phyloP scores from a whole-genome alignment of 2,113 vertebrate genomes.

The Hydropotes inermis region DNA sequence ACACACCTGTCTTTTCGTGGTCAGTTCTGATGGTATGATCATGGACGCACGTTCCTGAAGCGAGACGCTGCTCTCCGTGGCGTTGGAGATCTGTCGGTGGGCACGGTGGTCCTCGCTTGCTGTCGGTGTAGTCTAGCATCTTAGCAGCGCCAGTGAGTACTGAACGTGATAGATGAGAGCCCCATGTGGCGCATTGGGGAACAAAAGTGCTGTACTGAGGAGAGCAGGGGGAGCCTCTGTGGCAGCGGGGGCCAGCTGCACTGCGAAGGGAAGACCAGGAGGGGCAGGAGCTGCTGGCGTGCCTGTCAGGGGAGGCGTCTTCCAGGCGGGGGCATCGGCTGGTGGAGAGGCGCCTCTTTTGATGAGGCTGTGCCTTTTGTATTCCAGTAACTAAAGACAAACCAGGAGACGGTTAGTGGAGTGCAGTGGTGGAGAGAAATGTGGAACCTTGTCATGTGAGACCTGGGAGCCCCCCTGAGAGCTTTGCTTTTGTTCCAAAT shows the following conservation, averaged over 20 bases:
- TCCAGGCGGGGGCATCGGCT: neutral
- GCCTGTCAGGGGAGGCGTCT: neutral
- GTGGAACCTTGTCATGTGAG: rapidly evolving
- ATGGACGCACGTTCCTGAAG: neutral
- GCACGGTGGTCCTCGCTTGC: neutral
- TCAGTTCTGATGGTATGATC: neutral
- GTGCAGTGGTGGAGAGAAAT: neutral
- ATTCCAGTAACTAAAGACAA: neutral
- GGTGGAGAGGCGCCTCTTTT: neutral
- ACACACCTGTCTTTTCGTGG: neutral
- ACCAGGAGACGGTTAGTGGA: rapidly evolving
- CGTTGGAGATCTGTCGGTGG: neutral
- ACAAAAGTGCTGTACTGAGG: neutral
- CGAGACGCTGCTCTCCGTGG: neutral
- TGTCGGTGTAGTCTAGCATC: rapidly evolving
- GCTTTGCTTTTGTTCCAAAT: neutral
- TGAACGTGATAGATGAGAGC: rapidly evolving
- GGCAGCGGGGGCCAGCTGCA: rapidly evolving
- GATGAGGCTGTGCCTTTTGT: no score
- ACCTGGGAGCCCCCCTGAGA: neutral
- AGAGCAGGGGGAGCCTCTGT: neutral
- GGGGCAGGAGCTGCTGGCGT: rapidly evolving
- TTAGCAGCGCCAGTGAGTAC: no score
- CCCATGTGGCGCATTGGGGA: no score
- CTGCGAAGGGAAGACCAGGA: neutral